Evolutionary conservation across 2,113 vertebrate species (phyloP), one percentile per base, ranked within the genome.

Genomic region (Ochotona curzoniae): DNA sequence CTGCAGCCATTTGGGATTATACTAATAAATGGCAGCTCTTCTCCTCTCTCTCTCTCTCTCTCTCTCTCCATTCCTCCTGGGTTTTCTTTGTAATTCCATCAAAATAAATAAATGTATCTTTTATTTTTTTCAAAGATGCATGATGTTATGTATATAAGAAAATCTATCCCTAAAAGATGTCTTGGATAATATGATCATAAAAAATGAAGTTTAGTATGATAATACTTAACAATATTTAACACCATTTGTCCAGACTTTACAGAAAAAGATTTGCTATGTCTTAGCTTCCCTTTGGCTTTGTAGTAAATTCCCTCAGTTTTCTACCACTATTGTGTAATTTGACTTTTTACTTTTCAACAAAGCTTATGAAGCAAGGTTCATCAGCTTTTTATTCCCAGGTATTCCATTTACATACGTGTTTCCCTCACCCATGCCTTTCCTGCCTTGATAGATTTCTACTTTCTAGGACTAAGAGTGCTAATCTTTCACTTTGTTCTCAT

Each of bases 401-500:
- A 61, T 75, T 44, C 20, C 44, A 75, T 64, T 30, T 63, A 71
- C 26, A 51, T 83, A 9, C n/a, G 60, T n/a, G 44, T n/a, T 89
- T 47, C 49, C 17, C 28, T 76, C 64, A 67, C 25, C n/a, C 25
- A 28, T 5, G 5, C 20, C 57, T 67, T 32, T 93, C 70, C 17
- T 25, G 89, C 81, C 93, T 75, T 95, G 84, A 95, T 60, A 83
- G 87, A 88, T 93, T 95, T 86, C 82, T n/a, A 73, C 66, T 90
- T 64, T 44, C 70, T 57, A 80, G 67, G 63, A 44, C 88, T 49
- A 64, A 74, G 83, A 73, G 75, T 90, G 54, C 63, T 93, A 86
- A 93, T 94, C 83, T 93, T 95, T 96, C 35, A 96, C 81, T 93
- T 63, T 85, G 84, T 93, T 87, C 84, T 92, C 94, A 83, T 86